Evolutionary conservation across 2,113 vertebrate species (phyloP).

Genomic region (Peromyscus polionotus): DNA sequence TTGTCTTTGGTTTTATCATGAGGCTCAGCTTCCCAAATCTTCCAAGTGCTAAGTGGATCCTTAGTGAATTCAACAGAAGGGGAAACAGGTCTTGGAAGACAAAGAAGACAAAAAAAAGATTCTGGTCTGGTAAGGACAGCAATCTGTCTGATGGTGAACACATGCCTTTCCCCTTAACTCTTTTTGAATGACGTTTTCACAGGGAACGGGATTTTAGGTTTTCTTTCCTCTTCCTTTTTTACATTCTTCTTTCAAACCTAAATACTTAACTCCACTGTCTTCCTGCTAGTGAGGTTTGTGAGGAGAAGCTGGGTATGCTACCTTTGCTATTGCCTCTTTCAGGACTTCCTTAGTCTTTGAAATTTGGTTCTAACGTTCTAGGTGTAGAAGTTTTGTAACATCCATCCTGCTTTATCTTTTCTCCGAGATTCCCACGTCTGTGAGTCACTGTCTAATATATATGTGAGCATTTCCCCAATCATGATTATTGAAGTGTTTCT

Average conservation of each 20-base stretch:
- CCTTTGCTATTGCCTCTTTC: background rate
- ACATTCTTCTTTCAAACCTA: background rate
- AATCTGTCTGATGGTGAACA: background rate
- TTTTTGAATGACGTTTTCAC: background rate
- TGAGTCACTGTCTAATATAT: background rate
- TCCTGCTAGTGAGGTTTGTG: background rate
- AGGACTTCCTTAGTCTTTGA: background rate
- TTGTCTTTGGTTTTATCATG: background rate
- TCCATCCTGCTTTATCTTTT: background rate
- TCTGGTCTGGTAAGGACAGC: background rate
- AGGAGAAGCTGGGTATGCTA: too few species aligned
- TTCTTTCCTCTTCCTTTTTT: background rate
- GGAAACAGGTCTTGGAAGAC: background rate
- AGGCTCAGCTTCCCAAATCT: background rate
- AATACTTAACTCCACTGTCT: background rate
- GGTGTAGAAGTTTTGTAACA: background rate
- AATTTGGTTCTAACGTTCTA: background rate
- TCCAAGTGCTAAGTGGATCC: background rate
- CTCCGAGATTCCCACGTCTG: background rate
- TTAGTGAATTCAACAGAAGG: background rate
- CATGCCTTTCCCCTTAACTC: background rate
- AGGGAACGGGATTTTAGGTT: background rate
- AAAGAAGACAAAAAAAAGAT: background rate
- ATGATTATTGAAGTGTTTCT: background rate
- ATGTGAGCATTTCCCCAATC: background rate